These are phyloP conservation scores for Hemibagrus guttatus DNA, from an alignment of 2,797 vertebrate genomes.

Conservation along the genomic window DNA sequence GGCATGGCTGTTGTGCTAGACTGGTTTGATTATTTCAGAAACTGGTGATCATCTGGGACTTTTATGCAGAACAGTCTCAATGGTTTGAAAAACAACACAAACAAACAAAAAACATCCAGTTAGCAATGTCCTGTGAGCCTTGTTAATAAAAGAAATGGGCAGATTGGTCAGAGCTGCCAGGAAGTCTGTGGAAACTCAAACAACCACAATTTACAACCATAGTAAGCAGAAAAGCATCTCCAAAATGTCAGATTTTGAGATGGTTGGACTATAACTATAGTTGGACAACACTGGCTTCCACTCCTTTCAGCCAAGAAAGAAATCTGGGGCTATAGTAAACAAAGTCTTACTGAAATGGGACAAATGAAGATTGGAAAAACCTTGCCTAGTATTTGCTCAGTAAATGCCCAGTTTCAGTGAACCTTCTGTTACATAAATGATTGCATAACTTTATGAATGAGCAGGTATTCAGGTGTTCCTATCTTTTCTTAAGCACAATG, in stretches of 20 bases:
- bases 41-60: neutral
- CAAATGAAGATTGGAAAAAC: neutral
- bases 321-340: neutral
- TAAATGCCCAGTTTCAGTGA: neutral
- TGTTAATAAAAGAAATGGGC: neutral
- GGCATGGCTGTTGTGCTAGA: neutral
- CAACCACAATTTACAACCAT: neutral
- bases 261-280: neutral
- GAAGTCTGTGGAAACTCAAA: neutral
- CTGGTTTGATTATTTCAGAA: neutral
- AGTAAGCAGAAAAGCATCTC: neutral
- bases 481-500: neutral
- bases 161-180: neutral
- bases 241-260: neutral
- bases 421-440: neutral
- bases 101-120: neutral
- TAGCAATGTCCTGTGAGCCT: neutral
- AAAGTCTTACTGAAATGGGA: neutral
- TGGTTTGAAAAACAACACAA: neutral
- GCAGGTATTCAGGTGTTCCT: neutral
- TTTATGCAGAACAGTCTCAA: neutral
- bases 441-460: neutral
- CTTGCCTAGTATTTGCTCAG: neutral
- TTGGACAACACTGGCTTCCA: neutral
- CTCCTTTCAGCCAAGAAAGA: neutral